These are phyloP conservation scores for Diploptera punctata DNA, from an alignment of 2,888 invertebrate genomes.

Conservation along the genomic window DNA sequence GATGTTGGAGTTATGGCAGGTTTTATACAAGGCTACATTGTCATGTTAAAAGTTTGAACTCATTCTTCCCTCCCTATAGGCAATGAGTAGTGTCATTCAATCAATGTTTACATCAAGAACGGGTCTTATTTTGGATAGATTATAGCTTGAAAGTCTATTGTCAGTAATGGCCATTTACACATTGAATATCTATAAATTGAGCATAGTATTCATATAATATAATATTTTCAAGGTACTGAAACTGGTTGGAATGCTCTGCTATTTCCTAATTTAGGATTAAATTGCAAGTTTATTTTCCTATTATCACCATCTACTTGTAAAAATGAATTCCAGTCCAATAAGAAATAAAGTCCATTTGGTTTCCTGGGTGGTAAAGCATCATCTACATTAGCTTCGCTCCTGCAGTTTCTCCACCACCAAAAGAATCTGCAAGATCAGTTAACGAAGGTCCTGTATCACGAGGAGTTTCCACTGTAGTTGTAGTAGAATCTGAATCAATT, in stretches of 20 bases:
- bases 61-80: too few relatives aligned
- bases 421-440: constrained; percentile 76
- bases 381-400: constrained; percentile 51
- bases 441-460: constrained; percentile 57
- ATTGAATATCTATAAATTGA: too few relatives aligned
- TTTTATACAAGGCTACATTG: too few relatives aligned
- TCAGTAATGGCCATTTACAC: too few relatives aligned
- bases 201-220: too few relatives aligned
- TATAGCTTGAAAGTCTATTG: too few relatives aligned
- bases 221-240: constrained; percentile 70
- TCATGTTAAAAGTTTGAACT: too few relatives aligned
- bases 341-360: constrained; percentile 82
- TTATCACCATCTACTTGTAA: constrained; percentile 73
- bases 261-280: constrained; percentile 82
- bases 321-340: constrained; percentile 87
- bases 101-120: too few relatives aligned
- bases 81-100: too few relatives aligned
- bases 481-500: not conserved
- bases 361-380: constrained; percentile 58
- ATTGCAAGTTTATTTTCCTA: constrained; percentile 74
- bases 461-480: not conserved
- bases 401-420: constrained; percentile 64
- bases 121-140: too few relatives aligned
- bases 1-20: too few relatives aligned
- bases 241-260: constrained; percentile 78